Evolutionary conservation across 1,140 invertebrate genomes (phyloP), one percentile per base, ranked within the genome.

Genomic region (Diorhabda carinulata): DNA sequence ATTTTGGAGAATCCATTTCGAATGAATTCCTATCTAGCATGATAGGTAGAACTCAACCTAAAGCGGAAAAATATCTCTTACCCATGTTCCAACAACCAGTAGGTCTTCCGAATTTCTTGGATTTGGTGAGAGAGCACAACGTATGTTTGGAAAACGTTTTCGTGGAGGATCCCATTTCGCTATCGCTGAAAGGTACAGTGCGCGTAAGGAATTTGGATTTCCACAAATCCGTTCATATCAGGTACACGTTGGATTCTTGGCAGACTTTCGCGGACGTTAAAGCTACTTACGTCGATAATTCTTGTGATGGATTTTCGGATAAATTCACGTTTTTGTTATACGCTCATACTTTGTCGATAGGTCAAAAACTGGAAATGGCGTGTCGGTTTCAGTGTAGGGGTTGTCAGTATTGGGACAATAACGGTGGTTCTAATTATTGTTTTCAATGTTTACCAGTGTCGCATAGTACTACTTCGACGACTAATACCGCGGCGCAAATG

Each of bases 281-380:
- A 74, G 89, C 94, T 0, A 89, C 85, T 4, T 98, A 98, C 79
- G 89, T 96, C 45, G 85, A 88, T 56, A 92, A 93, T 74, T 96
- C 95, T 0, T 95, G 93, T 81, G 95, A 98, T 76, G 95, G 95
- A 2, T 93, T 94, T 73, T 95, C 94, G 8, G 96, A 98, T 79
- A 91, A 91, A 40, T 98, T 97, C 78, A 87, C 87, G 5, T 92
- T 97, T 74, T 79, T 89, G 4, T 76, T 93, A 2, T 92, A 91
- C 70, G 89, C 88, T 67, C 87, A 91, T 74, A 88, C 86, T 52
- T 82, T 95, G 72, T 81, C 84, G 5, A 84, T 92, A 3, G 93
- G 93, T 0, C 87, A 91, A 72, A 86, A 87, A 57, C 77, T 97
- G 6, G 90, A 94, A 78, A 89, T 97, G 69, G 94, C 94, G 2